Evolutionary conservation across 2,888 invertebrate species (phyloP).

Genomic region (Eristalinus sepulchralis): DNA sequence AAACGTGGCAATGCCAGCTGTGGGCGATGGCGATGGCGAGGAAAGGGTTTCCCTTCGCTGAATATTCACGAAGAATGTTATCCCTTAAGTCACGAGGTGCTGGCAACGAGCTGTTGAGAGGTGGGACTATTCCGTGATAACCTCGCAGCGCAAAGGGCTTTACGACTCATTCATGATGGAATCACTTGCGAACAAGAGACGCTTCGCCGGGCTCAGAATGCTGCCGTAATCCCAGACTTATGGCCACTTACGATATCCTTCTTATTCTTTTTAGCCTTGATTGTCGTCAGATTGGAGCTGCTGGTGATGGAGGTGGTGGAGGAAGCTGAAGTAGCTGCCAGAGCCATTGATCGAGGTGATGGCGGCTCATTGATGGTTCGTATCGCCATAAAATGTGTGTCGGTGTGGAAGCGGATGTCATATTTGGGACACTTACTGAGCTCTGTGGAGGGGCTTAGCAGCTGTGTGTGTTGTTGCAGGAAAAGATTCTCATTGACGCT

Average conservation of each 20-base stretch:
- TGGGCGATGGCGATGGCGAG: neutral
- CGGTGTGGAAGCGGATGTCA: neutral
- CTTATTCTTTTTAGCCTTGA: neutral
- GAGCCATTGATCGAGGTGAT: neutral
- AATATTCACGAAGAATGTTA: neutral
- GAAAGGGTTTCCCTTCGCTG: neutral
- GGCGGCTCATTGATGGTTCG: neutral
- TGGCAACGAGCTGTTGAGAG: neutral
- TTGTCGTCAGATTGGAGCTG: neutral
- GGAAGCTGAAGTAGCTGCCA: neutral
- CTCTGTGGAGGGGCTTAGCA: neutral
- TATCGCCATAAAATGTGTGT: neutral
- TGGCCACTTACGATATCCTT: neutral
- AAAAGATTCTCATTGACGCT: too few species aligned
- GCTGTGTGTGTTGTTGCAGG: too few species aligned
- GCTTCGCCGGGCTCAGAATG: neutral
- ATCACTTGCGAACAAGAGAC: neutral
- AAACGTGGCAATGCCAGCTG: conserved; percentile 17
- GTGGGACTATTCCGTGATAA: neutral
- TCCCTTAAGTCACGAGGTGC: neutral
- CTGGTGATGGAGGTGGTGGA: neutral
- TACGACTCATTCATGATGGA: neutral
- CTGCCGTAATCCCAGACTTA: neutral
- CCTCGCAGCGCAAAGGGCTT: neutral
- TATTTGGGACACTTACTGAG: neutral